A percentile compares a stretch with the other conserved stretches of the same genome.
Evolutionary conservation across 2,797 vertebrate species (phyloP).

Genomic region (Ceryle rudis): DNA sequence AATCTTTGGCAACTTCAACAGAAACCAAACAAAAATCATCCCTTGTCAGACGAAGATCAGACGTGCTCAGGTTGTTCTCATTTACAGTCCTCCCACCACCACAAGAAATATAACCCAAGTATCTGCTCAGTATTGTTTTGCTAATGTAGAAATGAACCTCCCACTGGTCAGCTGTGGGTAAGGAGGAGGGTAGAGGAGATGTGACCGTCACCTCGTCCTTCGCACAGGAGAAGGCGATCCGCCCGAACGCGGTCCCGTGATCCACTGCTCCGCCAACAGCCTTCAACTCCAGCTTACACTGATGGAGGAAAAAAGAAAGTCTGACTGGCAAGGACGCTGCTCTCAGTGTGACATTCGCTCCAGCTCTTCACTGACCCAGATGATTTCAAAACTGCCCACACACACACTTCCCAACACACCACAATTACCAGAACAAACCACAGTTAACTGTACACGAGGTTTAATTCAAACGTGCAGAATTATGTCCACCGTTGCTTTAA

Average conservation of each 20-base stretch:
- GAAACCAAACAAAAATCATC: background rate
- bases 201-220: slow-evolving; percentile 85
- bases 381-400: background rate
- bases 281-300: slow-evolving; percentile 93
- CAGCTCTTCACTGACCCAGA: background rate
- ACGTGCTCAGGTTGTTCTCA: background rate
- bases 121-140: background rate
- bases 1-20: slow-evolving; percentile 84
- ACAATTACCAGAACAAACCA: background rate
- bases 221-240: slow-evolving; percentile 95
- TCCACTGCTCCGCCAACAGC: slow-evolving; percentile 82
- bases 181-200: background rate
- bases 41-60: background rate
- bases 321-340: background rate
- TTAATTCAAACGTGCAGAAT: background rate
- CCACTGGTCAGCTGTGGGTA: background rate
- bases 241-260: slow-evolving; percentile 92
- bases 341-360: rapidly evolving
- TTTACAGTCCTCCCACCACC: background rate
- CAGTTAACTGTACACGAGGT: rapidly evolving
- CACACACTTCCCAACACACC: rapidly evolving
- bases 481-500: background rate
- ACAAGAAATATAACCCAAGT: background rate
- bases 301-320: background rate
- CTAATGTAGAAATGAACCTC: rapidly evolving